Base-by-base conservation (phyloP, 1,140 invertebrate genomes). In the Penaeus japonicus region DNA sequence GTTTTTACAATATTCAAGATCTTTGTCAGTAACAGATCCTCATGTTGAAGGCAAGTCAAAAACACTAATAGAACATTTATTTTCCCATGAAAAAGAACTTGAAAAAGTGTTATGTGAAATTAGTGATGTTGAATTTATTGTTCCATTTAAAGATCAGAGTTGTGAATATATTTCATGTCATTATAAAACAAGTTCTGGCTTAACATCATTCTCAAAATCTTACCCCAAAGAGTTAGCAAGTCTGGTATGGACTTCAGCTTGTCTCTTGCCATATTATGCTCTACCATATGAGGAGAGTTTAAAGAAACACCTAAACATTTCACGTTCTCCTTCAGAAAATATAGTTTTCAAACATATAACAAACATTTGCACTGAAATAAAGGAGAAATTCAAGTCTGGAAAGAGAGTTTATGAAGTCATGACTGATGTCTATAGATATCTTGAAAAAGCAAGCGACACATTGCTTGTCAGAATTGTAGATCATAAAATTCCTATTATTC, bases 221-320 rank as follows among this genome's bases (percentile, higher is more conserved):
- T 32, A 53, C 17, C 12, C 22, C 7, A 27, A 22, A 22, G 27
- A 24, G 12, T 86, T 80, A 18, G 75, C 53, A 54, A 47, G 62
- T 12, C 24, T 86, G n/a, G 22, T 79, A 5, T 86, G 84, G 84
- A 59, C 84, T 59, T 62, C 84, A 47, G 53, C 12, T 32, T 79
- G 84, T 39, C 57, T 86, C 22, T 59, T 86, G 17, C 84, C 84
- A 20, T 0, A 47, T 2, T 86, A 39, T 86, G 75, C 75, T 47
- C 0, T 7, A 47, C 47, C 3, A 47, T 1, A 0, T 47, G 10
- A 47, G 0, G 1, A 47, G 15, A 15, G 15, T 12, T 7, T 47
- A 1, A 47, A 0, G 1, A 12, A 15, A 47, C 1, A 0, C 0
- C 47, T 47, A 15, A 47, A 47, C 47, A 15, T 47, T 47, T 47